Evolutionary conservation across 2,797 vertebrate genomes (phyloP).

Genomic region (Taenioides sp.): DNA sequence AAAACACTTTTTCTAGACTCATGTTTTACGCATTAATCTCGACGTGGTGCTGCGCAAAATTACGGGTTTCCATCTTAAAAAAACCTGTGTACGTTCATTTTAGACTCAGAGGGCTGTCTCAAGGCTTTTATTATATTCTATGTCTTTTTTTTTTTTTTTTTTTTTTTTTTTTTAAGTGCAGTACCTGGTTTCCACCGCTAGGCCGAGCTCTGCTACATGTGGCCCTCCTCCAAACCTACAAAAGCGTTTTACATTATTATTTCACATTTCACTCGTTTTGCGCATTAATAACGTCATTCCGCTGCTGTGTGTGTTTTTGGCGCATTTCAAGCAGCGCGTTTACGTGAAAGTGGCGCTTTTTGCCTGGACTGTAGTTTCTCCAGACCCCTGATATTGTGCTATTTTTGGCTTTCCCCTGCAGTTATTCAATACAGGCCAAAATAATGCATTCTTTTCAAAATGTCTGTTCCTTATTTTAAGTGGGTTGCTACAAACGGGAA

Average conservation of each 20-base stretch:
- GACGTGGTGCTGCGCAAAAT: conserved; percentile 59
- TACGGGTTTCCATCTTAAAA: conserved; percentile 69
- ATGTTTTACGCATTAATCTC: conserved; percentile 57
- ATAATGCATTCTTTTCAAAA: background rate
- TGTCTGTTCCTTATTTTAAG: background rate
- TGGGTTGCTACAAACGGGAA: background rate
- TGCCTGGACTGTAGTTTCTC: background rate
- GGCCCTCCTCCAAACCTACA: conserved; percentile 45
- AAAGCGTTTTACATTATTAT: conserved; percentile 17
- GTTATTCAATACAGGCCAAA: conserved; percentile 4
- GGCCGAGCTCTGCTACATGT: conserved; percentile 46
- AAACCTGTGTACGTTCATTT: conserved; percentile 52
- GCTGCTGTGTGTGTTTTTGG: background rate
- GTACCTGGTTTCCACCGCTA: conserved; percentile 51
- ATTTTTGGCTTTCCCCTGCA: conserved; percentile 2
- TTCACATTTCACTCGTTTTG: conserved; percentile 18
- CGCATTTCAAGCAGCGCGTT: too few relatives aligned
- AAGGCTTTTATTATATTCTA: conserved; percentile 62
- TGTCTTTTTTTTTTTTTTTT: conserved; percentile 65
- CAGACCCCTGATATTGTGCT: conserved; percentile 1
- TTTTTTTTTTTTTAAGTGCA: conserved; percentile 59
- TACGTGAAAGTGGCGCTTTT: background rate
- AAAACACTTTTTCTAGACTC: conserved; percentile 24
- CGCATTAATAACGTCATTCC: conserved; percentile 19
- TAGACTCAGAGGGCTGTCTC: conserved; percentile 46